phyloP scores from a whole-genome alignment of 2,888 invertebrate species.

The Pristionchus maxplancki region DNA sequence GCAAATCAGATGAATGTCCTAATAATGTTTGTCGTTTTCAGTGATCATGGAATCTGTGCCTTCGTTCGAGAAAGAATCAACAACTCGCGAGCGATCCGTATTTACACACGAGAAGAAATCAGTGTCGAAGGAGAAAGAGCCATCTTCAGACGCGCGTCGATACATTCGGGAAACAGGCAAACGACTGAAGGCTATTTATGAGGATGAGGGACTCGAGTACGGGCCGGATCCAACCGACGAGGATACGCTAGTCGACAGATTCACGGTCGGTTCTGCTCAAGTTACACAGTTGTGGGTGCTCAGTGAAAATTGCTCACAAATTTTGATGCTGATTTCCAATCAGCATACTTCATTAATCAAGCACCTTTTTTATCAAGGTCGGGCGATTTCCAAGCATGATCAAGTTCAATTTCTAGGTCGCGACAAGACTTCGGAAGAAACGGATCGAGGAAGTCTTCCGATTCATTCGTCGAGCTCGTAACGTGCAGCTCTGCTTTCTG shows the following conservation, averaged over 20 bases:
- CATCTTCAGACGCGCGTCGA: too few relatives aligned
- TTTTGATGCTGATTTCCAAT: too few relatives aligned
- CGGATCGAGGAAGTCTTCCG: neutral
- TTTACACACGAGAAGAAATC: too few relatives aligned
- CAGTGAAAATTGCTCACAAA: neutral
- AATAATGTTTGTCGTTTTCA: too few relatives aligned
- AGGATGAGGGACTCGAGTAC: neutral
- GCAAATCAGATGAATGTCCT: too few relatives aligned
- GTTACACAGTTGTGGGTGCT: too few relatives aligned
- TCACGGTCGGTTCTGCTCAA: neutral
- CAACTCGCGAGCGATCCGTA: too few relatives aligned
- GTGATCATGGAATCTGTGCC: too few relatives aligned
- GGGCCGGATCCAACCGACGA: neutral
- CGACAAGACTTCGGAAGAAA: neutral
- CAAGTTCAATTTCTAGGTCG: neutral
- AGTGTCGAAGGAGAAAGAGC: too few relatives aligned
- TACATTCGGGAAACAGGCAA: too few relatives aligned
- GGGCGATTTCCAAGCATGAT: neutral
- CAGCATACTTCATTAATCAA: neutral
- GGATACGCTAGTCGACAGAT: neutral
- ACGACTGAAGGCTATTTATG: neutral
- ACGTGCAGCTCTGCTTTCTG: constrained; percentile 20
- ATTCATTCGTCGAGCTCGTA: neutral
- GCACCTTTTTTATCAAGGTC: neutral
- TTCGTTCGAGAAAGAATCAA: too few relatives aligned